Percentiles rank a stretch among this genome's conserved stretches.
Evolutionary conservation across 2,113 vertebrate species (phyloP).

Genomic region (Bubo scandiacus): DNA sequence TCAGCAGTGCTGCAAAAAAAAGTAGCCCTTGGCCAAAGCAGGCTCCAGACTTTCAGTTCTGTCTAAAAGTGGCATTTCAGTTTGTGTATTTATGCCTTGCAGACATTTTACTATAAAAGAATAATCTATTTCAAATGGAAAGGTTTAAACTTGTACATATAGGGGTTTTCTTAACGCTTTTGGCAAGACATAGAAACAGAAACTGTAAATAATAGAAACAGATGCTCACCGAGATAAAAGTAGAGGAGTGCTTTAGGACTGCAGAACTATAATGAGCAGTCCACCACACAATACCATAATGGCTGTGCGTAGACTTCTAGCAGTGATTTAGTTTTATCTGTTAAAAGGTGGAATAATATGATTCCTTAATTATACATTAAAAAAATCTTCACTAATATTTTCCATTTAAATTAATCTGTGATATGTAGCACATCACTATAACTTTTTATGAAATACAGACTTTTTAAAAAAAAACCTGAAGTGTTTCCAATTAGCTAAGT

Average conservation of each 20-base stretch:
- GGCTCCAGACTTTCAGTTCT: constrained; percentile 35
- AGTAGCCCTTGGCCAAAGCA: constrained; percentile 44
- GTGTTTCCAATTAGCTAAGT: not conserved
- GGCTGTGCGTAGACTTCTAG: not conserved
- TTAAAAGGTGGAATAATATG: constrained; percentile 12
- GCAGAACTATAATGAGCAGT: not conserved
- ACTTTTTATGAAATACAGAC: not conserved
- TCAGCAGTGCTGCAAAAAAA: constrained; percentile 22
- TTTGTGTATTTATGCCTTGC: constrained; percentile 65
- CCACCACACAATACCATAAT: not conserved
- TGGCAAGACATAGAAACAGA: constrained; percentile 51
- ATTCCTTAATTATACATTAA: not conserved
- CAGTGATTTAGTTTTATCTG: not conserved
- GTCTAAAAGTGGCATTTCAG: constrained; percentile 65
- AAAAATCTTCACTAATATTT: not conserved
- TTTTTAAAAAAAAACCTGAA: not conserved
- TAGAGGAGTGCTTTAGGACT: not conserved
- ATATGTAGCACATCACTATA: not conserved
- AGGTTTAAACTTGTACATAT: constrained; percentile 58
- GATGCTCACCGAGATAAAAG: constrained; percentile 16
- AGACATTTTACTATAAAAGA: constrained; percentile 70
- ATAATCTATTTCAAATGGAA: constrained; percentile 69
- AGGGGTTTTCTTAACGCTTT: not conserved
- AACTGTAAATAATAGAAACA: constrained; percentile 66
- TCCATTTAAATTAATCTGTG: not conserved